Evolutionary conservation across 2,113 vertebrate genomes (phyloP).

Genomic region (Microtus richardsoni): DNA sequence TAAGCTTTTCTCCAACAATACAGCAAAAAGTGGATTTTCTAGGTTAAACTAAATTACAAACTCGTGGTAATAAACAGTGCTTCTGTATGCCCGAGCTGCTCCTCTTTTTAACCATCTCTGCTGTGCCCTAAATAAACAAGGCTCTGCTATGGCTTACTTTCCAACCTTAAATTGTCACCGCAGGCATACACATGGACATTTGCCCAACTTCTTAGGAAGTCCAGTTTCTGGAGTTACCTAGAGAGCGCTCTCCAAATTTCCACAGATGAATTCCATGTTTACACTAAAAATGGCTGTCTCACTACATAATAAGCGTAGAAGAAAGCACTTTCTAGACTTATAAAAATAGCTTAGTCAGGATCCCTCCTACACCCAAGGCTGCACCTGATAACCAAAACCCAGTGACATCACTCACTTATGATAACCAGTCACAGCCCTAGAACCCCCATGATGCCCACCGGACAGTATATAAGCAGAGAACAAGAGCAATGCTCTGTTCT

Average conservation of each 20-base stretch:
- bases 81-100: not conserved
- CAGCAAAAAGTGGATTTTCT: not conserved
- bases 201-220: not conserved
- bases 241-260: not conserved
- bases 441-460: too few relatives aligned
- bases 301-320: not conserved
- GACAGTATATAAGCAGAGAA: too few relatives aligned
- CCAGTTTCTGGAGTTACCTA: constrained; percentile 1
- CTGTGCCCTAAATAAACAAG: not conserved
- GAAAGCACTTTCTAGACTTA: too few relatives aligned
- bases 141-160: not conserved
- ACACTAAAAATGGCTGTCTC: not conserved
- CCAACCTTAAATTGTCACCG: not conserved
- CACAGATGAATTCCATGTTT: constrained; percentile 13
- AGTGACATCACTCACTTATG: too few relatives aligned
- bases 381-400: too few relatives aligned
- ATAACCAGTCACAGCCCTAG: too few relatives aligned
- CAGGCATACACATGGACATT: not conserved
- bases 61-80: not conserved
- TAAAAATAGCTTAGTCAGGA: too few relatives aligned
- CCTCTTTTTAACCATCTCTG: constrained; percentile 1
- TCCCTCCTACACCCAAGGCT: too few relatives aligned
- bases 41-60: constrained; percentile 14
- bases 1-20: constrained; percentile 5
- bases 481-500: too few relatives aligned